Percentiles rank a stretch among this genome's conserved stretches.
Conservation (phyloP, 2,113 vertebrate genomes). For the Danionella cerebrum region DNA sequence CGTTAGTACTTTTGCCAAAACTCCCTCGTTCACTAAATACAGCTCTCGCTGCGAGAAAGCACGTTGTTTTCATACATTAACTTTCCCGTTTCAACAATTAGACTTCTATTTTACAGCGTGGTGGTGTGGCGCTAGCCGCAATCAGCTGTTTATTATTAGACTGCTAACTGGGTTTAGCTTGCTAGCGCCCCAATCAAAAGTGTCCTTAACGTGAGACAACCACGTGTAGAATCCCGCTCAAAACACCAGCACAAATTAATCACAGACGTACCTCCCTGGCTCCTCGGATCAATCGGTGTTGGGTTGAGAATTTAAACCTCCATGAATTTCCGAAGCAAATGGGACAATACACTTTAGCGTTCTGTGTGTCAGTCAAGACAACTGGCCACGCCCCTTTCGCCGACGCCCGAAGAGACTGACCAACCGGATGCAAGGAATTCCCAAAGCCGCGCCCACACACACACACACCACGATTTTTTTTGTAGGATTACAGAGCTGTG, state of each 20-base stretch:
- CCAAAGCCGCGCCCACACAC: neutral
- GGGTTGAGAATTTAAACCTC: conserved; percentile 19
- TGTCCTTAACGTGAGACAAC: conserved; percentile 1
- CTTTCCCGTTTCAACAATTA: neutral
- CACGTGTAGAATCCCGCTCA: conserved; percentile 15
- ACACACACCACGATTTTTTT: neutral
- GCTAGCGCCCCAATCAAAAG: conserved; percentile 19
- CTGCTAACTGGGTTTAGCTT: conserved; percentile 33
- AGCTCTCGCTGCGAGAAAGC: too few species aligned
- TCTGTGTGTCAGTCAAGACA: conserved; percentile 31
- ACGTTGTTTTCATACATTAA: neutral
- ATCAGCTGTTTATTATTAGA: conserved; percentile 42
- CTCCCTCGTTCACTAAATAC: too few species aligned
- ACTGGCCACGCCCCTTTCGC: neutral
- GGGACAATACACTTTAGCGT: conserved; percentile 20
- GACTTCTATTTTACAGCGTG: conserved; percentile 1
- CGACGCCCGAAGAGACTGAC: conserved; percentile 18
- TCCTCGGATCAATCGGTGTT: neutral
- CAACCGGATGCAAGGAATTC: neutral
- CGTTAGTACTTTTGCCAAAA: too few species aligned
- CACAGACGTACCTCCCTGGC: conserved; percentile 21
- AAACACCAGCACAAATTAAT: neutral
- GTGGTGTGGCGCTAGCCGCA: neutral
- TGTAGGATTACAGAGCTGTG: neutral
- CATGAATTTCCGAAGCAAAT: neutral